These are phyloP conservation scores for Porites lutea DNA, from an alignment of 64 coral and sea anemone species.

Conservation along the genomic window DNA sequence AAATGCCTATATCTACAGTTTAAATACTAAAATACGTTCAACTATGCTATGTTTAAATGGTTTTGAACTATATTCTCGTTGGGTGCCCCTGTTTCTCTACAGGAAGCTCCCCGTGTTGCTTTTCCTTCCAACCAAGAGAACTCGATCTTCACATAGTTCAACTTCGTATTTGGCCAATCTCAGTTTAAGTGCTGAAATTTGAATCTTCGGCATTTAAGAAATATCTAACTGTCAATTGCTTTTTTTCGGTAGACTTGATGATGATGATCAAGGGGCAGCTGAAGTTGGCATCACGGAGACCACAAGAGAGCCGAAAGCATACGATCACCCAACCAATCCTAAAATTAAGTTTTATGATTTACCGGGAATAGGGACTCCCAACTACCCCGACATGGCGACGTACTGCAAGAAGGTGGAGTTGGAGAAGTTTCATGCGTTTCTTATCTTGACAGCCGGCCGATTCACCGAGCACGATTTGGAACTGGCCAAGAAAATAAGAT, in stretches of 20 bases:
- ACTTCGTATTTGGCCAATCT: no score
- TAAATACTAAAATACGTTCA: no score
- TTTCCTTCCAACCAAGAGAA: no score
- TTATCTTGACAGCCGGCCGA: constrained; percentile 26
- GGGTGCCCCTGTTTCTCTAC: no score
- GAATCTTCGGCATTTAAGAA: no score
- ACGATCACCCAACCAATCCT: constrained; percentile 38
- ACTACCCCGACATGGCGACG: constrained; percentile 29
- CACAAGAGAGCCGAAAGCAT: not conserved
- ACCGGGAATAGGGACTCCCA: constrained; percentile 61
- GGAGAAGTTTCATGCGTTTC: constrained; percentile 53
- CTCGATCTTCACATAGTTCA: no score
- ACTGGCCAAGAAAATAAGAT: not conserved
- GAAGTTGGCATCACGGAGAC: constrained; percentile 30
- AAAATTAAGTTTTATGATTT: constrained; percentile 63
- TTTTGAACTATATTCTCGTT: no score
- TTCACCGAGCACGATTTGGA: constrained; percentile 32
- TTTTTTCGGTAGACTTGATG: constrained; percentile 1
- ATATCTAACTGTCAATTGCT: no score
- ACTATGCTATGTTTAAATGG: no score
- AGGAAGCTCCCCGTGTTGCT: no score
- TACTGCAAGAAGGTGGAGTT: constrained; percentile 28
- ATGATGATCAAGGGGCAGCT: constrained; percentile 24
- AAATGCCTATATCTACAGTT: no score
- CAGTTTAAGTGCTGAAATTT: no score